Conservation (phyloP, 2,888 invertebrate genomes). For the Cheilosia vulpina region DNA sequence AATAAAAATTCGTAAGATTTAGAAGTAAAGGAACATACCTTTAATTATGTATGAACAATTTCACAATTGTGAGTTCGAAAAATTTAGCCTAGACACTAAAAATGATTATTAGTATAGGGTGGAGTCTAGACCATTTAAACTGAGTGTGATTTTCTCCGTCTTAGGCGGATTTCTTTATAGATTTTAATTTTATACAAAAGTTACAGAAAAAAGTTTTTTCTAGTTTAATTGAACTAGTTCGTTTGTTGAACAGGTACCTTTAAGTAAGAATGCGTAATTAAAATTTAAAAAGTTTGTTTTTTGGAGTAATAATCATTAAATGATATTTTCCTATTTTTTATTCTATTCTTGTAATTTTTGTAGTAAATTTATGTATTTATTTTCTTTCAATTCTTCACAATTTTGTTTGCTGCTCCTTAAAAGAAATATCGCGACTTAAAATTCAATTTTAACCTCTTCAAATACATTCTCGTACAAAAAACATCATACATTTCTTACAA, state of each 20-base stretch:
- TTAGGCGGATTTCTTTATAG: no score
- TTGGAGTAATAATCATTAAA: conserved; percentile 35
- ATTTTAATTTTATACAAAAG: no score
- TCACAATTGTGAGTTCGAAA: no score
- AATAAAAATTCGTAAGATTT: no score
- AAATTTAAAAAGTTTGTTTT: not conserved
- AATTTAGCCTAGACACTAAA: no score
- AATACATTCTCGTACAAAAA: conserved; percentile 66
- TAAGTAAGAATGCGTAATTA: conserved; percentile 41
- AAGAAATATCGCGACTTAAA: conserved; percentile 40
- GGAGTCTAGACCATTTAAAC: no score
- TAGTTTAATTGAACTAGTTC: no score
- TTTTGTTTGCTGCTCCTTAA: conserved; percentile 55
- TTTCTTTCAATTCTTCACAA: conserved; percentile 11
- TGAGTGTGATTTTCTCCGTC: no score
- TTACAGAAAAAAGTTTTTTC: no score
- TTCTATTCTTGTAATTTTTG: conserved; percentile 37
- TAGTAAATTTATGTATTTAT: conserved; percentile 33
- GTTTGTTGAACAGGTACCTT: not conserved
- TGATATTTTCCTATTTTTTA: conserved; percentile 24
- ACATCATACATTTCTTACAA: conserved; percentile 56
- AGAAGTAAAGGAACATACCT: no score
- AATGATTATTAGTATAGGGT: no score
- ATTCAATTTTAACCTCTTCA: conserved; percentile 34
- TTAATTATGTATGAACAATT: no score